Evolutionary conservation across 2,888 invertebrate genomes (phyloP).

Genomic region (Pristionchus entomophagus): DNA sequence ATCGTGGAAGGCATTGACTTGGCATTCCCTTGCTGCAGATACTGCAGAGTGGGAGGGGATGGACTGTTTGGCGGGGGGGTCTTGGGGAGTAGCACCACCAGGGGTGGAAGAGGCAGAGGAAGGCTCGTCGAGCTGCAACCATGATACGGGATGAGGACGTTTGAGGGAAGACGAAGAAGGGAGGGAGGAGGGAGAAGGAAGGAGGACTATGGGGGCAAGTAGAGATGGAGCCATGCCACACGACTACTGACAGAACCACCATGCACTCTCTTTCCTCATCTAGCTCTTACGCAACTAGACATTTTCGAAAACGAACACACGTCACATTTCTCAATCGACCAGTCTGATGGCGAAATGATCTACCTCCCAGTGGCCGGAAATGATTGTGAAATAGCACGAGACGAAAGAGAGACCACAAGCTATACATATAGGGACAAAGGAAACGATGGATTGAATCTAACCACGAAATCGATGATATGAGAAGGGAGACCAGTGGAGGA

Average conservation of each 20-base stretch:
- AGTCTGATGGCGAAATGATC: constrained; percentile 31
- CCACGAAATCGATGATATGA: constrained; percentile 5
- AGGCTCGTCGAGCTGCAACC: background rate
- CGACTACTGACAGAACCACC: constrained; percentile 24
- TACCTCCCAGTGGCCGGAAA: background rate
- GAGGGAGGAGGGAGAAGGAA: background rate
- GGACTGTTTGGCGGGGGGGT: background rate
- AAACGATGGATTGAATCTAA: background rate
- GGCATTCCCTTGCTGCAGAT: background rate
- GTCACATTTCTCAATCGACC: constrained; percentile 41
- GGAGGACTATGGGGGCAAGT: background rate
- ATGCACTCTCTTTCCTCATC: constrained; percentile 5
- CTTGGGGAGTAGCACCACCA: background rate
- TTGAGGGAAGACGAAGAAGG: background rate
- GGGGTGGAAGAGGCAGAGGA: constrained; percentile 27
- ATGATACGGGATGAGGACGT: background rate
- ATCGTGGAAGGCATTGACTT: constrained; percentile 18
- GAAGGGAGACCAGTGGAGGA: background rate
- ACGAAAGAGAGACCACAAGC: constrained; percentile 19
- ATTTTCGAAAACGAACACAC: constrained; percentile 1
- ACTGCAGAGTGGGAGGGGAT: background rate
- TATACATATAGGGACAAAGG: background rate
- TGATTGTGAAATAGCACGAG: constrained; percentile 9
- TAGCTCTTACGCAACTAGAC: background rate
- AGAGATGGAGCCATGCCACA: background rate